Percentiles rank a stretch among this genome's conserved stretches.
Evolutionary conservation across 1,140 invertebrate species (phyloP).

Genomic region (Drosophila kurseongensis): DNA sequence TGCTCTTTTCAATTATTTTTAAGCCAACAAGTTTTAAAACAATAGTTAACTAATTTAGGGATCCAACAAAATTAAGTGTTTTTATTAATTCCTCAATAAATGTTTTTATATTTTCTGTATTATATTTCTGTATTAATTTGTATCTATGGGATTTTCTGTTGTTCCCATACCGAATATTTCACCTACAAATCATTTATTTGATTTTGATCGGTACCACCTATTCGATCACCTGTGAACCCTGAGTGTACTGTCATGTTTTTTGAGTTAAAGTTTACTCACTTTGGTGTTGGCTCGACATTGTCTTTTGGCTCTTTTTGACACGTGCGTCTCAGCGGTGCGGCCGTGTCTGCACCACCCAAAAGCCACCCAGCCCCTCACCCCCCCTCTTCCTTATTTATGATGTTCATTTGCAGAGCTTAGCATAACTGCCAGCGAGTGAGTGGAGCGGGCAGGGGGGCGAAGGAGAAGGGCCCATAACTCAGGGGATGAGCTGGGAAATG

Average conservation of each 20-base stretch:
- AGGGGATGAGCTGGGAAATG: slow-evolving; percentile 14
- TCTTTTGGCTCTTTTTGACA: slow-evolving; percentile 50
- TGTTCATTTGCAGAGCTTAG: slow-evolving; percentile 76
- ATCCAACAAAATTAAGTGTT: too few species aligned
- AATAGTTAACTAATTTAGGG: too few species aligned
- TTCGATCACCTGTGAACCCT: neutral
- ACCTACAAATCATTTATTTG: too few species aligned
- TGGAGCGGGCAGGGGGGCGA: neutral
- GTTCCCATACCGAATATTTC: too few species aligned
- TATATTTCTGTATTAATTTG: too few species aligned
- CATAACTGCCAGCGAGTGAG: slow-evolving; percentile 50
- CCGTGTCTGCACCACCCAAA: too few species aligned
- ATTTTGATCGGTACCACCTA: neutral
- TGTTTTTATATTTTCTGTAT: too few species aligned
- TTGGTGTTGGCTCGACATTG: slow-evolving; percentile 36
- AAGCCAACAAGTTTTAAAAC: too few species aligned
- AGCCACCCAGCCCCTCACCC: neutral
- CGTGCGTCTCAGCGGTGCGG: slow-evolving; percentile 34
- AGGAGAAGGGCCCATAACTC: slow-evolving; percentile 51
- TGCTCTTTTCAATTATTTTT: too few species aligned
- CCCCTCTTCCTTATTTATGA: slow-evolving; percentile 57
- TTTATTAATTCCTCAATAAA: too few species aligned
- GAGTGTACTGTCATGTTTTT: neutral
- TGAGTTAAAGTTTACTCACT: slow-evolving; percentile 27
- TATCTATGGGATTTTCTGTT: too few species aligned